phyloP scores from a whole-genome alignment of 2,113 vertebrate genomes.

The Ellobius talpinus region DNA sequence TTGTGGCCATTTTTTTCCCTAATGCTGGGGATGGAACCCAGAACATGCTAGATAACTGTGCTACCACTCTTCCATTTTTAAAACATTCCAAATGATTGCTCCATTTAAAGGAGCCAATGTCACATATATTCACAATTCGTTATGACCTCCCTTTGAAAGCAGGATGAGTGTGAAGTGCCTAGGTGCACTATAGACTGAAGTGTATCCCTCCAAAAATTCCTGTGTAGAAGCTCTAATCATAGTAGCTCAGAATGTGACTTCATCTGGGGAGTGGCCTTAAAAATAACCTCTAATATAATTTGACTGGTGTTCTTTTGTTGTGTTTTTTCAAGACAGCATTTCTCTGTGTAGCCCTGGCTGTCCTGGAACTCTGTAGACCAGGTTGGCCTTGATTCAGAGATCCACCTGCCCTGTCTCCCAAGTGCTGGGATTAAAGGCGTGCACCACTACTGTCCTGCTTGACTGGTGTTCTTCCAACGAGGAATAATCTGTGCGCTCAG shows the following conservation, averaged over 20 bases:
- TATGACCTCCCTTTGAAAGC: background rate
- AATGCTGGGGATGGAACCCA: background rate
- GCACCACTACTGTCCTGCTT: background rate
- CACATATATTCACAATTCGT: background rate
- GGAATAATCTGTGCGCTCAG: background rate
- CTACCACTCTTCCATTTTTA: background rate
- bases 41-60: background rate
- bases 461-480: background rate
- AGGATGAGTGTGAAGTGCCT: background rate
- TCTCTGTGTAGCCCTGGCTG: background rate
- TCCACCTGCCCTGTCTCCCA: background rate
- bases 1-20: background rate
- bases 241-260: background rate
- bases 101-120: background rate
- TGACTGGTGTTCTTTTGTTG: background rate
- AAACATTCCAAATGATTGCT: slow-evolving; percentile 43
- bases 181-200: too few species aligned
- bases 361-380: background rate
- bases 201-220: background rate
- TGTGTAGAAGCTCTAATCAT: background rate
- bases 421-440: background rate
- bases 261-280: background rate
- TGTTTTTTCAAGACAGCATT: background rate
- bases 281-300: background rate
- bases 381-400: background rate